Percentiles rank a stretch among this genome's conserved stretches.
phyloP scores from a whole-genome alignment of 1,140 invertebrate species.

The Gonatopus flavifemur region DNA sequence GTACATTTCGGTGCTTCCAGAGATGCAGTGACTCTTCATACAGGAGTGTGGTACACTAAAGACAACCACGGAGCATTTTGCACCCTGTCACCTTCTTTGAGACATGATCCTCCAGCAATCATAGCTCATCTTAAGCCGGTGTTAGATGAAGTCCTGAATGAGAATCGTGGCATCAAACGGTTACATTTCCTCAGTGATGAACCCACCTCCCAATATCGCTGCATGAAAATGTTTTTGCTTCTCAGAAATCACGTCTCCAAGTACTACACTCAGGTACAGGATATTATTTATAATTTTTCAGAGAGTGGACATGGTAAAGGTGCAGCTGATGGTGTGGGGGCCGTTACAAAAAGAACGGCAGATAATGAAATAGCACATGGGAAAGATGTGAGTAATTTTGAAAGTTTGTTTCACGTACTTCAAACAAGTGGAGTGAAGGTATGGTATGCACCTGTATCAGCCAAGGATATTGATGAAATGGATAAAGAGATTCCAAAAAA shows the following conservation, averaged over 20 bases:
- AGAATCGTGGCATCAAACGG: conserved; percentile 2
- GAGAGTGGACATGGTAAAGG: conserved; percentile 43
- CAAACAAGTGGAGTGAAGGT: neutral
- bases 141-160: conserved; percentile 3
- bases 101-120: conserved; percentile 21
- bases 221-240: too few relatives aligned
- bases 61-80: conserved; percentile 15
- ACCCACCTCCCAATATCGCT: too few relatives aligned
- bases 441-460: neutral
- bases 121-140: conserved; percentile 19
- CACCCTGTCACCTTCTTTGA: conserved; percentile 14
- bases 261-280: neutral
- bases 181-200: conserved; percentile 16
- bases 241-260: too few relatives aligned
- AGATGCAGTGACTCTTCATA: conserved; percentile 31
- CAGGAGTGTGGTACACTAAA: conserved; percentile 24
- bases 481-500: neutral
- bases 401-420: neutral
- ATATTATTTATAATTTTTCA: conserved; percentile 38
- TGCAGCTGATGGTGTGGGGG: conserved; percentile 37
- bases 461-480: neutral
- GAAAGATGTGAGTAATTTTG: neutral
- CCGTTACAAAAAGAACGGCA: neutral
- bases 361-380: conserved; percentile 1
- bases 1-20: conserved; percentile 35